Evolutionary conservation across 1,140 invertebrate genomes (phyloP).

Genomic region (Solen grandis): DNA sequence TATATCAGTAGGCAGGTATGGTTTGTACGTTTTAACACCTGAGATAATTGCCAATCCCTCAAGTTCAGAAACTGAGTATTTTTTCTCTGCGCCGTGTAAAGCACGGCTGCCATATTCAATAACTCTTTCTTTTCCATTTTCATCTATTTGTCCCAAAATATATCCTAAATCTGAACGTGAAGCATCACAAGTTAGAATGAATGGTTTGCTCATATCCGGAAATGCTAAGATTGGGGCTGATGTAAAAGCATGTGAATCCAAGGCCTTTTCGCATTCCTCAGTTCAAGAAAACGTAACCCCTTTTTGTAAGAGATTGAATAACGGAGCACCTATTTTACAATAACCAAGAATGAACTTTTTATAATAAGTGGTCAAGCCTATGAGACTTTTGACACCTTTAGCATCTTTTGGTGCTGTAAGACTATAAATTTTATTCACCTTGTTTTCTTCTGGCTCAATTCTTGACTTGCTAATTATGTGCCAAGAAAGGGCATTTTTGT

Average conservation of each 20-base stretch:
- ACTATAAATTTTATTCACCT: constrained; percentile 39
- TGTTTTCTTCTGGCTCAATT: constrained; percentile 55
- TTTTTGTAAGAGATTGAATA: constrained; percentile 53
- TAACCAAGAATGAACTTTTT: constrained; percentile 53
- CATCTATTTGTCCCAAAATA: constrained; percentile 59
- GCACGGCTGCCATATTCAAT: constrained; percentile 59
- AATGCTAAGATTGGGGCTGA: constrained; percentile 53
- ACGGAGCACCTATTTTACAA: constrained; percentile 53
- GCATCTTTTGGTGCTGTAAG: constrained; percentile 60
- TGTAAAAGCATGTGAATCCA: constrained; percentile 46
- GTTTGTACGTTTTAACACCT: constrained; percentile 34
- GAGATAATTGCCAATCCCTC: constrained; percentile 42
- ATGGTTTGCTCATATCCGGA: constrained; percentile 49
- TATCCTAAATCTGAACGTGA: constrained; percentile 61
- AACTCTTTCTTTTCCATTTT: constrained; percentile 55
- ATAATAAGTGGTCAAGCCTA: constrained; percentile 57
- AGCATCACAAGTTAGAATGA: constrained; percentile 57
- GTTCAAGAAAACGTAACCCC: constrained; percentile 33
- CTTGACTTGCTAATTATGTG: constrained; percentile 44
- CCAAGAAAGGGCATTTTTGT: constrained; percentile 17
- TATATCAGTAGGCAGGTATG: constrained; percentile 35
- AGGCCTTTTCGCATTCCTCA: constrained; percentile 24
- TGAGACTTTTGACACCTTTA: constrained; percentile 69
- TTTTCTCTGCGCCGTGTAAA: constrained; percentile 40
- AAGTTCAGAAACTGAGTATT: constrained; percentile 43